Conservation (phyloP, 2,113 vertebrate genomes). For the Beaufortia kweichowensis region DNA sequence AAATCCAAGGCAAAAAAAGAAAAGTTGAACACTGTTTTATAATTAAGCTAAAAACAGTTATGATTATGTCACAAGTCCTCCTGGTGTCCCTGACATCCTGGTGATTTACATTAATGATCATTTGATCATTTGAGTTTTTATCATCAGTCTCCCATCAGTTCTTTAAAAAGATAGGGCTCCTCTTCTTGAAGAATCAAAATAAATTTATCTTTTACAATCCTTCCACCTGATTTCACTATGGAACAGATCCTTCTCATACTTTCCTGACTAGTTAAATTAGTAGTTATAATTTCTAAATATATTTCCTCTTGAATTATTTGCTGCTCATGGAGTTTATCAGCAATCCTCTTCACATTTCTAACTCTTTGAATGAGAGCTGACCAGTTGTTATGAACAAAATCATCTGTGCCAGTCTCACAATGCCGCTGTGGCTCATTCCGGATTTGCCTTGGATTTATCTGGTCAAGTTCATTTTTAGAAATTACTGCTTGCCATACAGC, state of each 20-base stretch:
- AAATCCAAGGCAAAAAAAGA: too few relatives aligned
- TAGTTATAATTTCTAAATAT: background rate
- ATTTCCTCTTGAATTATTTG: background rate
- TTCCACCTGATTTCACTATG: background rate
- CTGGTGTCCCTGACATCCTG: too few relatives aligned
- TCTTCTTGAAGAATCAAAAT: conserved; percentile 1
- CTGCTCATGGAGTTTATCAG: background rate
- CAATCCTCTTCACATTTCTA: background rate
- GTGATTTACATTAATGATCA: too few relatives aligned
- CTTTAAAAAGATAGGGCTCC: background rate
- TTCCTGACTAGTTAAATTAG: background rate
- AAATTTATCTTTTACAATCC: background rate
- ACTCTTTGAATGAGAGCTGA: background rate
- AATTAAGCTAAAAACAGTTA: too few relatives aligned
- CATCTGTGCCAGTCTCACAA: background rate
- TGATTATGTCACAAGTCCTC: too few relatives aligned
- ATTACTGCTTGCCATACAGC: background rate
- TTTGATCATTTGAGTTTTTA: too few relatives aligned
- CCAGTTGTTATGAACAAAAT: background rate
- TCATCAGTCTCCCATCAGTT: too few relatives aligned
- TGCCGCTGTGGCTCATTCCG: background rate
- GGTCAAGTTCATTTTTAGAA: background rate
- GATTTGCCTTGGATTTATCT: background rate
- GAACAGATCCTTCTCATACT: conserved; percentile 23
- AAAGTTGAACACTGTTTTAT: too few relatives aligned